These are phyloP conservation scores for Rosalia funebris DNA, from an alignment of 2,888 invertebrate species.

Conservation along the genomic window DNA sequence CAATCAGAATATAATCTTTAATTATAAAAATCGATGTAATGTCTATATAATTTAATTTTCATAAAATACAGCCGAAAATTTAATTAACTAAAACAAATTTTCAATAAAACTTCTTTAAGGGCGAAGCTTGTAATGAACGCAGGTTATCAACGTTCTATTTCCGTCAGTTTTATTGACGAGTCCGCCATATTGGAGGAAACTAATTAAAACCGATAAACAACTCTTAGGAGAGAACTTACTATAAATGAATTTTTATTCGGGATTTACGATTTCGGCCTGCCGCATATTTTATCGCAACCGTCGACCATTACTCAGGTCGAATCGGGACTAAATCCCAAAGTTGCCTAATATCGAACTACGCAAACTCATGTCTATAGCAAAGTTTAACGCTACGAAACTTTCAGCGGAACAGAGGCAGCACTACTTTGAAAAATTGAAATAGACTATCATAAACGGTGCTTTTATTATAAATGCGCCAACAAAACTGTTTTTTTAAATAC, in stretches of 20 bases:
- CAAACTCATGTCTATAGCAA: slow-evolving; percentile 10
- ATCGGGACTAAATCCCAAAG: slow-evolving; percentile 17
- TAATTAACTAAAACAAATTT: too few species aligned
- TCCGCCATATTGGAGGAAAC: neutral
- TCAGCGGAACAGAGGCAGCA: neutral
- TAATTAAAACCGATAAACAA: slow-evolving; percentile 16
- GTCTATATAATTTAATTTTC: too few species aligned
- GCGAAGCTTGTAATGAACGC: too few species aligned
- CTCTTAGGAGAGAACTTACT: slow-evolving; percentile 1
- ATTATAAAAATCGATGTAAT: too few species aligned
- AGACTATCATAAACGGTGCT: too few species aligned
- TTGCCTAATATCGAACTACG: slow-evolving; percentile 20
- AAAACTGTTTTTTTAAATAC: too few species aligned
- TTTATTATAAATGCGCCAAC: too few species aligned
- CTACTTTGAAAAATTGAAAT: too few species aligned
- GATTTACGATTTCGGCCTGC: slow-evolving; percentile 14
- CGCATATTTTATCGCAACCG: slow-evolving; percentile 22
- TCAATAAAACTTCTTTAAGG: too few species aligned
- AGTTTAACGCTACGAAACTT: slow-evolving; percentile 4
- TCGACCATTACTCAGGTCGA: slow-evolving; percentile 21
- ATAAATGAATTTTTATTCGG: slow-evolving; percentile 25
- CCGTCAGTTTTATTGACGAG: neutral
- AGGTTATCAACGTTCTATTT: too few species aligned
- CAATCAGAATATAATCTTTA: too few species aligned
- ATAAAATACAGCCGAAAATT: too few species aligned